phyloP scores from a whole-genome alignment of 64 coral and sea anemone genomes.

The Trachythela sp. region DNA sequence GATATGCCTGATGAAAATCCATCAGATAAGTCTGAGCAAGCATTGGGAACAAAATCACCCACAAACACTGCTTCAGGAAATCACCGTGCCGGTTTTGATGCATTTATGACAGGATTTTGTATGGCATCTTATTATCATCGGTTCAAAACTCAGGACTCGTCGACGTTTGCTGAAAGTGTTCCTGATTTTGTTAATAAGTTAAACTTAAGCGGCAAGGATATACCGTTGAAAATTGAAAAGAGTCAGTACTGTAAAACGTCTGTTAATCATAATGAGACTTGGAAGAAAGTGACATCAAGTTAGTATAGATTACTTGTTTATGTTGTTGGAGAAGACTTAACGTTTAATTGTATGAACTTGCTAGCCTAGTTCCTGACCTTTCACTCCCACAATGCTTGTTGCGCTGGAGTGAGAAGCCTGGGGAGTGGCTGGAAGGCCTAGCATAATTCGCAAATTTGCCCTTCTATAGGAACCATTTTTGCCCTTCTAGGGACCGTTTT shows the following conservation, averaged over 20 bases:
- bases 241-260: slow-evolving; percentile 80
- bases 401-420: no score
- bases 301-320: background rate
- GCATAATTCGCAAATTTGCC: no score
- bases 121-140: slow-evolving; percentile 58
- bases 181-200: slow-evolving; percentile 62
- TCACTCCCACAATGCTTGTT: no score
- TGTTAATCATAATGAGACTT: slow-evolving; percentile 40
- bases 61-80: slow-evolving; percentile 41
- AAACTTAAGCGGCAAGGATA: slow-evolving; percentile 67
- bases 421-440: no score
- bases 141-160: slow-evolving; percentile 29
- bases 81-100: slow-evolving; percentile 88
- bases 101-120: slow-evolving; percentile 93
- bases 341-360: no score
- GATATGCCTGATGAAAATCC: background rate
- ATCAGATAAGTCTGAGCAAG: background rate
- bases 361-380: no score
- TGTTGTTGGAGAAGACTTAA: no score
- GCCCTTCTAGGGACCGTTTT: no score
- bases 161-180: slow-evolving; percentile 12
- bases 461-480: no score
- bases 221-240: slow-evolving; percentile 59
- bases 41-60: background rate
- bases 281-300: slow-evolving; percentile 46